These are phyloP conservation scores for Copidosoma floridanum DNA, from an alignment of 1,140 invertebrate genomes.

Conservation along the genomic window DNA sequence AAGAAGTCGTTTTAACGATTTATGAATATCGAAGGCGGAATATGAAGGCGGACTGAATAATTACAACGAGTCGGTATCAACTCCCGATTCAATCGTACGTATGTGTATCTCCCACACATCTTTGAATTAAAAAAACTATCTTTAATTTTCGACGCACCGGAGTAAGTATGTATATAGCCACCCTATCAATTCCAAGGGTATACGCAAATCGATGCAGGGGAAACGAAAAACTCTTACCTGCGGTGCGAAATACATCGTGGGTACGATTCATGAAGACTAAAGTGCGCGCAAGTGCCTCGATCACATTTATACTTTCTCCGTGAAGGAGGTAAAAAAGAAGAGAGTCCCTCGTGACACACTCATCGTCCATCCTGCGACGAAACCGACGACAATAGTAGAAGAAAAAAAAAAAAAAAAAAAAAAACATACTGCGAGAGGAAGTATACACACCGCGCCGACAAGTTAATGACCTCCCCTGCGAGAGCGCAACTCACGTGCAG, in stretches of 20 bases:
- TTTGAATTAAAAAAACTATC: too few species aligned
- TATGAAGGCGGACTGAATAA: too few species aligned
- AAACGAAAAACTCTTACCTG: conserved; percentile 45
- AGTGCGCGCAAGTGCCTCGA: conserved; percentile 34
- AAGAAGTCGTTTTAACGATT: too few species aligned
- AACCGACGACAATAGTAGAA: neutral
- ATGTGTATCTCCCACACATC: too few species aligned
- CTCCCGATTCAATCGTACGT: too few species aligned
- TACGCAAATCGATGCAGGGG: too few species aligned
- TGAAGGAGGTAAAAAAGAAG: neutral
- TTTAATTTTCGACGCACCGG: too few species aligned
- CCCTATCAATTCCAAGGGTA: too few species aligned
- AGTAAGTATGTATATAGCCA: too few species aligned
- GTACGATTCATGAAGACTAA: conserved; percentile 44
- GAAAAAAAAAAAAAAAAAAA: neutral
- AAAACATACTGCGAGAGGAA: neutral
- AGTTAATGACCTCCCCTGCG: conserved; percentile 21
- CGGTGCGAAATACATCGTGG: conserved; percentile 45
- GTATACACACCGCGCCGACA: conserved; percentile 24
- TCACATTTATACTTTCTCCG: conserved; percentile 50
- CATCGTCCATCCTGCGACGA: neutral
- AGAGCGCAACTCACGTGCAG: conserved; percentile 18
- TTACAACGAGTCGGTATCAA: too few species aligned
- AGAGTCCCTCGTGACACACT: neutral
- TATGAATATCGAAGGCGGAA: too few species aligned